phyloP scores from a whole-genome alignment of 2,888 invertebrate species.

The Leptinotarsa juncta region DNA sequence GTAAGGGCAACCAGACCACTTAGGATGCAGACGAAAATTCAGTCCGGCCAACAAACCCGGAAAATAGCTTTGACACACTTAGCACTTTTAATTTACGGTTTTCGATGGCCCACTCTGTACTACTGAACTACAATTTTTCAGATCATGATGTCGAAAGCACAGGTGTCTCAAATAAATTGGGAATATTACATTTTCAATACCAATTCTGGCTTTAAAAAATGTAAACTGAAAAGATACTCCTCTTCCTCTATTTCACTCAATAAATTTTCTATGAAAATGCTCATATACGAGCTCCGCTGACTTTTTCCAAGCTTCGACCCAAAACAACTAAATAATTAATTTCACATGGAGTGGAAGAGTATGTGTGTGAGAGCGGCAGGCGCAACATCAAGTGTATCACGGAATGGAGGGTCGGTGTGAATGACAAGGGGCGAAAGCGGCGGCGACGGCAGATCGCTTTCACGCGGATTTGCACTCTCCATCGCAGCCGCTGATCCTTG shows the following conservation, averaged over 20 bases:
- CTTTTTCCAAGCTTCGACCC: slow-evolving; percentile 1
- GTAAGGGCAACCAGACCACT: too few species aligned
- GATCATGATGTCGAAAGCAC: too few species aligned
- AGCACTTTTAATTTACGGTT: too few species aligned
- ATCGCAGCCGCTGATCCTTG: slow-evolving; percentile 60
- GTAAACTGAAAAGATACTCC: background rate
- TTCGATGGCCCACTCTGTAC: too few species aligned
- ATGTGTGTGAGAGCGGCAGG: slow-evolving; percentile 28
- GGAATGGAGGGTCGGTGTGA: slow-evolving; percentile 32
- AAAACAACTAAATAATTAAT: slow-evolving; percentile 32
- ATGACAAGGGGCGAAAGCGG: slow-evolving; percentile 30
- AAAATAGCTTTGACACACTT: too few species aligned
- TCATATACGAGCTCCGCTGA: slow-evolving; percentile 6
- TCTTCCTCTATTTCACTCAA: background rate
- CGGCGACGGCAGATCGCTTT: slow-evolving; percentile 57
- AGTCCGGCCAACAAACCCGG: too few species aligned
- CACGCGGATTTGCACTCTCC: slow-evolving; percentile 63
- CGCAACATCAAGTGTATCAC: slow-evolving; percentile 31
- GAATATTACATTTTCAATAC: too few species aligned
- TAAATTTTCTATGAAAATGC: background rate
- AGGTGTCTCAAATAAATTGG: too few species aligned
- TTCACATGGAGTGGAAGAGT: slow-evolving; percentile 16
- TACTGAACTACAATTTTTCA: too few species aligned
- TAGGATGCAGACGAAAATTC: too few species aligned
- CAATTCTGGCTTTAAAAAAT: too few species aligned